Evolutionary conservation across 2,113 vertebrate genomes (phyloP).

Genomic region (Mus spicilegus): DNA sequence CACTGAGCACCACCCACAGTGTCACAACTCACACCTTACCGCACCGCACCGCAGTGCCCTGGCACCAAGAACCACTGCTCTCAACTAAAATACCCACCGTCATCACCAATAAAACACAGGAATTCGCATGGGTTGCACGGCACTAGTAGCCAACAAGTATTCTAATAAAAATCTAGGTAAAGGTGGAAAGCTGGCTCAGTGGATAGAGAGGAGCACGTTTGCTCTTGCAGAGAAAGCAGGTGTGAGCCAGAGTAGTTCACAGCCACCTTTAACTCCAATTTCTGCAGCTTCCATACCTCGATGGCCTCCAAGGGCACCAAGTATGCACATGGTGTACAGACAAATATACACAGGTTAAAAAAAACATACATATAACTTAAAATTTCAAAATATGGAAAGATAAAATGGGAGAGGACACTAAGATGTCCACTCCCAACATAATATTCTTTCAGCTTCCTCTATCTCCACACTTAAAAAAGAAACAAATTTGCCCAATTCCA

Average conservation of each 20-base stretch:
- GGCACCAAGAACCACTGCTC: neutral
- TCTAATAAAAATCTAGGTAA: constrained; percentile 21
- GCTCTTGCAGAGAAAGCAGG: neutral
- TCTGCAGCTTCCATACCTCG: neutral
- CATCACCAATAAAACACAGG: neutral
- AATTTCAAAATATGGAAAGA: neutral
- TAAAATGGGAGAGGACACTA: neutral
- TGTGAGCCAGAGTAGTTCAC: neutral
- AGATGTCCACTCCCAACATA: neutral
- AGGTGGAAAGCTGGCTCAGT: neutral
- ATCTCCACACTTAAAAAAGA: neutral
- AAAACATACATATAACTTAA: neutral
- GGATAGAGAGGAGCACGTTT: neutral
- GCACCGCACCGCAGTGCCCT: neutral
- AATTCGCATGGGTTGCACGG: neutral
- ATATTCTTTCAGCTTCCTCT: constrained; percentile 2
- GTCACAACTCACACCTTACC: neutral
- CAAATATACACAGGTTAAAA: neutral
- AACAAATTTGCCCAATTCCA: neutral
- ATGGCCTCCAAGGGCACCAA: neutral
- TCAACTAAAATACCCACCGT: neutral
- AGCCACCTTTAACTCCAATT: neutral
- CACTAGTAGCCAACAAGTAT: neutral
- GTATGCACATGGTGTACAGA: neutral
- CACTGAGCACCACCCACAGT: neutral